Evolutionary conservation across 2,797 vertebrate genomes (phyloP).

Genomic region (Centroberyx gerrardi): DNA sequence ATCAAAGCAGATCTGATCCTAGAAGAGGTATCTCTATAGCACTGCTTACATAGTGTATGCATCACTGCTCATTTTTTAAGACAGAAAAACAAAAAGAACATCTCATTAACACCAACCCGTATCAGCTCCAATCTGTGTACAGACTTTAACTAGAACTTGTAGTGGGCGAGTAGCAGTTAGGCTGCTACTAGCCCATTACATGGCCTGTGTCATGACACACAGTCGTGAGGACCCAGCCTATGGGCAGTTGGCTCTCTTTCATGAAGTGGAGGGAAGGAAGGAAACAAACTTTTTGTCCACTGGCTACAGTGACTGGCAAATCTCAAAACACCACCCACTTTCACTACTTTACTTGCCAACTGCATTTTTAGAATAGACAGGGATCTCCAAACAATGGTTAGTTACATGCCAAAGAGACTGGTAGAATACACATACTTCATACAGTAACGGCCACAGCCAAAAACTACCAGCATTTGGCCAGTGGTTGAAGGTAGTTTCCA

Average conservation of each 20-base stretch:
- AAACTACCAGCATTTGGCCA: too few species aligned
- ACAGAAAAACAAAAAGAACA: constrained; percentile 6
- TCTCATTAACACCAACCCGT: constrained; percentile 27
- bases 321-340: too few species aligned
- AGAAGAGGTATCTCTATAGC: constrained; percentile 13
- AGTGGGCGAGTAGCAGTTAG: neutral
- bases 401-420: too few species aligned
- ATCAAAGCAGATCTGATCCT: constrained; percentile 47
- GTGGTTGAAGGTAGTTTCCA: too few species aligned
- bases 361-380: too few species aligned
- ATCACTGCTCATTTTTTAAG: constrained; percentile 38
- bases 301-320: too few species aligned
- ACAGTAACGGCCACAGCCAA: too few species aligned
- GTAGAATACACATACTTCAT: too few species aligned
- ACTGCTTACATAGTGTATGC: constrained; percentile 20
- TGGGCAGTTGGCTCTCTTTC: neutral
- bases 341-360: too few species aligned
- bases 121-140: constrained; percentile 1
- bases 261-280: neutral
- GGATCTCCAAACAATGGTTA: too few species aligned
- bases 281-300: too few species aligned
- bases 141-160: constrained; percentile 32
- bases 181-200: constrained; percentile 1
- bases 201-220: neutral
- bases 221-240: too few species aligned